Evolutionary conservation across 2,888 invertebrate species (phyloP), one percentile per base, ranked within the genome.

Genomic region (Halocaridina rubra): DNA sequence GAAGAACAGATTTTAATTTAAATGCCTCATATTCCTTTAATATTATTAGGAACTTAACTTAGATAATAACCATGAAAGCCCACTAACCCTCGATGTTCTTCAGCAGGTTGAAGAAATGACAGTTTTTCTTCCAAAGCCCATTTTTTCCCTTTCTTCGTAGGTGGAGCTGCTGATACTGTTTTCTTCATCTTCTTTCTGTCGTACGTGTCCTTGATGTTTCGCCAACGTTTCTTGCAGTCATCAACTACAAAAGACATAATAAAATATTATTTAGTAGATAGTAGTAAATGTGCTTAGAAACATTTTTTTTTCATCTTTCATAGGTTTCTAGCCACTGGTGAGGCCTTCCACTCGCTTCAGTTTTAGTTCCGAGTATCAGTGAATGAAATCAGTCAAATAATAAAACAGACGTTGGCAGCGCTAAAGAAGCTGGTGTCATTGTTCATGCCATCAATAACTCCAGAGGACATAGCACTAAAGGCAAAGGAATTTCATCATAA

Each of bases 371-470:
- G 77, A 32, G 77, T 57, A 75, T 75, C 74, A 75, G 53, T 77
- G 75, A 75, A 53, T 75, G 61, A 77, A 77, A 61, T 77, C 77
- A 77, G 77, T 30, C 77, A 57, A 59, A 77, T 77, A 77, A 59
- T 77, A 77, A 61, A 30, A 77, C 77, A 77, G n/a, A 77, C 77
- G 61, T 61, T 59, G 77, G 30, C 53, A n/a, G 75, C 75, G 24
- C 59, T 77, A 16, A 77, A 29, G 53, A 77, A 77, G 30, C 77
- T 77, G 59, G 77, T 77, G 77, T 29, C 77, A 77, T 77, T 29
- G 30, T 61, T 77, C 77, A 29, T 77, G 61, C 77, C 77, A 19
- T 59, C 77, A 77, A 2, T 77, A 61, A 27, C 33, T 59, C 32
- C 61, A 59, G 77, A 30, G 59, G 77, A 77, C 30, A n/a, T 77